Evolutionary conservation across 2,797 vertebrate genomes (phyloP), one percentile per base, ranked within the genome.

Genomic region (Sebastes steindachneri): DNA sequence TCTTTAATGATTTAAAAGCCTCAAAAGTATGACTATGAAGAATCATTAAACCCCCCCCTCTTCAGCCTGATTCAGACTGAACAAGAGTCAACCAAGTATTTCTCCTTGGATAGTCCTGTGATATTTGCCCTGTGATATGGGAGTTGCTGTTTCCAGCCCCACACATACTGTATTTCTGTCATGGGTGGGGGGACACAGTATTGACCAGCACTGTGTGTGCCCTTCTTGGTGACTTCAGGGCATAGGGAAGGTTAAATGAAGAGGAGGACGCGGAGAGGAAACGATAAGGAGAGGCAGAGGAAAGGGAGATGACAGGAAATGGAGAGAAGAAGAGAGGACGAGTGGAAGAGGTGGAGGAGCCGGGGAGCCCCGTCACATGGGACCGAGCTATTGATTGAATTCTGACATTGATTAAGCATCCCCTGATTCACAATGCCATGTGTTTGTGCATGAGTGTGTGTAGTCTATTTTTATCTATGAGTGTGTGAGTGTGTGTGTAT

Each of bases 321-420:
- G 57, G 68, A 72, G 80, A 63, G 80, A 73, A 73, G 83, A 82
- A 75, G 33, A 82, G 64, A 84, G 68, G 78, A 83, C 45, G 74
- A 72, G 77, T 41, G 73, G 73, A 67, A 70, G 71, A 79, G 73
- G 73, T 68, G 72, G 79, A 74, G 82, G 54, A 79, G 55, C 74
- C 37, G 74, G 83, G 85, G 76, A 84, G 66, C 78, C 82, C 81
- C 68, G 75, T 91, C 94, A 94, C 95, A 93, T 92, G 95, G 94
- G 94, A 95, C 90, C 63, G 17, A 81, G 78, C 83, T 95, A 96
- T 96, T 95, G 95, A 96, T 96, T 94, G 90, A 92, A 90, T 88
- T 89, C 86, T 95, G 95, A 96, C 95, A 94, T 95, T 96, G 96
- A 96, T 96, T 95, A 95, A 96, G 94, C 90, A 92, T 93, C 91